Conservation (phyloP, 2,888 invertebrate species). For the Tyria jacobaeae region DNA sequence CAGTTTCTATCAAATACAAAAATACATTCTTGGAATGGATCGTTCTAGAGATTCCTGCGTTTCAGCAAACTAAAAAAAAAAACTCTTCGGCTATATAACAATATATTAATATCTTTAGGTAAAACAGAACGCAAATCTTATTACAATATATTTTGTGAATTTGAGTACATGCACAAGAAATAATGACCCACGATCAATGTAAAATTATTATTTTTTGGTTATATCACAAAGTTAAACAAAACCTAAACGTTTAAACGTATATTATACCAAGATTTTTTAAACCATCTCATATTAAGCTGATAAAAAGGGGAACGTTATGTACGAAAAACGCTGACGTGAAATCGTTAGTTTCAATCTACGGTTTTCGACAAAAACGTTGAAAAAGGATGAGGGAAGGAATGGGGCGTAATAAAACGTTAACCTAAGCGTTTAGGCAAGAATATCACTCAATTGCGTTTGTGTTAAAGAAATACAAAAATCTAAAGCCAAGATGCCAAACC, state of each 20-base stretch:
- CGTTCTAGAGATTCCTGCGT: no score
- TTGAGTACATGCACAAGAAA: background rate
- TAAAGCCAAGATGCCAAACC: background rate
- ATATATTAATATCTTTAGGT: no score
- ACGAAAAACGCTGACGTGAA: background rate
- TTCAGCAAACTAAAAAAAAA: no score
- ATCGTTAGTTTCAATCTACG: constrained; percentile 3
- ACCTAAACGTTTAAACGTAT: no score
- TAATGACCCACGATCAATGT: background rate
- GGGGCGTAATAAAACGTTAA: background rate
- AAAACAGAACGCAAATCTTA: background rate
- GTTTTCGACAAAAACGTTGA: background rate
- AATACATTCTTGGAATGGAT: no score
- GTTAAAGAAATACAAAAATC: background rate
- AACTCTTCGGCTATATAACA: no score
- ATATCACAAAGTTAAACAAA: no score
- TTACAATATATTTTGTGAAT: background rate
- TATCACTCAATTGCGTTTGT: background rate
- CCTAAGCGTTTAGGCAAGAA: background rate
- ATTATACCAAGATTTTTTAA: background rate
- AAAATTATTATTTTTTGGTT: background rate
- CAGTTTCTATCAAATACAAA: no score
- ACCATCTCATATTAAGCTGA: background rate
- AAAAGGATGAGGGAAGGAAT: background rate
- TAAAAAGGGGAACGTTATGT: background rate